Base-by-base conservation (phyloP, 2,888 invertebrate genomes). In the Epinotia brunnichana region DNA sequence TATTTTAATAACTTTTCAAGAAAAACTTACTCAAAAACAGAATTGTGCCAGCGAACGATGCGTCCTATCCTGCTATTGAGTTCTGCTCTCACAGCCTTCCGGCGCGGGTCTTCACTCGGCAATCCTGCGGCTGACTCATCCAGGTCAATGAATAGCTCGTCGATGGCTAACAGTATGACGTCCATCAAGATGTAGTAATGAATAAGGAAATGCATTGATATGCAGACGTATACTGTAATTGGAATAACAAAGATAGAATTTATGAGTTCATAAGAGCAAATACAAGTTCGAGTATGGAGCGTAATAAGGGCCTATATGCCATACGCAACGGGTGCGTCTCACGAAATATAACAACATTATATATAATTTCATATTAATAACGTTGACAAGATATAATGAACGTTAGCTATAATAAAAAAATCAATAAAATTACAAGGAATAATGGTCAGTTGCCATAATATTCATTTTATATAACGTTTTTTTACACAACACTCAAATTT, bases 151-250 rank as follows among this genome's bases (percentile, higher is more conserved):
- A 90, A 91, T 70, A 91, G 77, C 10, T 79, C 79, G 21, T 83
- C 80, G 17, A 89, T 81, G 57, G 88, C 85, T 24, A 87, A 71
- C 41, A 85, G 82, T 0, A 89, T 86, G 81, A 90, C 79, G 13
- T 85, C 81, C 84, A 91, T 82, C 70, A 88, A 69, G 17, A 74
- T 79, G 73, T 84, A 83, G 73, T 84, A 83, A 76, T 90, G 90
- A 10, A 90, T 73, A 24, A 90, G 70, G 35, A 87, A 78, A 74
- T 91, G 91, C 61, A 90, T 87, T 11, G 87, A 66, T 1, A 83
- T 76, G 77, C 88, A 90, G 5, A 90, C 75, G 74, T 88, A 90
- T 0, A 83, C 90, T 90, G 83, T 44, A 84, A 86, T 19, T 24
- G 39, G 51, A 63, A 9, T 48, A 53, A 48, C n/a, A 48, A 15